phyloP scores from a whole-genome alignment of 2,113 vertebrate species.

The Sisor rabdophorus region DNA sequence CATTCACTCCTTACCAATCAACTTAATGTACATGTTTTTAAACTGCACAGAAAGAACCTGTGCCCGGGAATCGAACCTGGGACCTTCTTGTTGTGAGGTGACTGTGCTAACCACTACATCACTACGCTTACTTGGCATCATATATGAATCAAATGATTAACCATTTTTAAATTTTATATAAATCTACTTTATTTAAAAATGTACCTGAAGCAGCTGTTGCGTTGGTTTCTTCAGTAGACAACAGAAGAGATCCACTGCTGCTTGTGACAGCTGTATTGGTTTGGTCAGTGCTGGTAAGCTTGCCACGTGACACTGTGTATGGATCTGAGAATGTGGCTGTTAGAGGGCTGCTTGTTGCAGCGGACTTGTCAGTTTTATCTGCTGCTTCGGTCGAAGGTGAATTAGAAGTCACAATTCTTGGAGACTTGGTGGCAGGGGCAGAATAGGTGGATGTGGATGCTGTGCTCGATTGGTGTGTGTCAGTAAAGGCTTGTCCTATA shows the following conservation, averaged over 20 bases:
- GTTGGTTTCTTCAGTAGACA: not conserved
- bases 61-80: too few species aligned
- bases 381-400: not conserved
- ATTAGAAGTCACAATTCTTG: not conserved
- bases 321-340: conserved; percentile 1
- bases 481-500: not conserved
- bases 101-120: too few species aligned
- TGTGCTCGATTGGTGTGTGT: not conserved
- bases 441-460: not conserved
- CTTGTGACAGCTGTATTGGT: not conserved
- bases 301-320: not conserved
- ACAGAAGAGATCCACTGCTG: conserved; percentile 9
- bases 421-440: not conserved
- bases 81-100: too few species aligned
- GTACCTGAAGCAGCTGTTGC: not conserved
- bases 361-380: not conserved
- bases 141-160: too few species aligned
- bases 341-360: not conserved
- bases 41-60: too few species aligned
- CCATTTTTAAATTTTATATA: too few species aligned
- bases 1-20: too few species aligned
- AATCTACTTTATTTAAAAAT: too few species aligned
- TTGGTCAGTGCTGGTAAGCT: not conserved
- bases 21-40: too few species aligned
- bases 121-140: too few species aligned